Evolutionary conservation across 1,140 invertebrate species (phyloP).

Genomic region (Cydia amplana): DNA sequence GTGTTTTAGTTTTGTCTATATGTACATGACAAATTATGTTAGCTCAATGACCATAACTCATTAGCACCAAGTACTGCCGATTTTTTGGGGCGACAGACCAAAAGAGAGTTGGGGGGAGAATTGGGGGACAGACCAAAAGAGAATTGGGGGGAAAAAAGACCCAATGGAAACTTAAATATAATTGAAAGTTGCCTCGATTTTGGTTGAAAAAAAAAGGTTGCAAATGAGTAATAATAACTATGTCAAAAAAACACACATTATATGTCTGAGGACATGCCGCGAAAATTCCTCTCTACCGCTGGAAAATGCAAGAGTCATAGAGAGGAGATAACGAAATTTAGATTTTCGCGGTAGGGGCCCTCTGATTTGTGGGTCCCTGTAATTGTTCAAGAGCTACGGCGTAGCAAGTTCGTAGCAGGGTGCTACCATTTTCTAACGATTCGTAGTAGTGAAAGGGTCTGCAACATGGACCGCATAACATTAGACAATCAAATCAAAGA

Average conservation of each 20-base stretch:
- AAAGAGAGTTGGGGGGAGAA: too few species aligned
- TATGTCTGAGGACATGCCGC: too few species aligned
- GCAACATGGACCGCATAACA: neutral
- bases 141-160: too few species aligned
- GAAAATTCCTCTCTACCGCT: too few species aligned
- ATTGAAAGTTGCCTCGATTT: too few species aligned
- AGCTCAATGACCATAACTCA: neutral
- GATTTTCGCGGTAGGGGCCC: too few species aligned
- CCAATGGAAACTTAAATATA: too few species aligned
- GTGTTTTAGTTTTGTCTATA: constrained; percentile 18
- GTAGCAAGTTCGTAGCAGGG: constrained; percentile 16
- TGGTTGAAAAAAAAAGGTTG: too few species aligned
- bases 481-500: neutral
- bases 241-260: too few species aligned
- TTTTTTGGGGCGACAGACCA: neutral
- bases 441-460: constrained; percentile 11
- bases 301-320: too few species aligned
- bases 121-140: neutral
- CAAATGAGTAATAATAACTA: too few species aligned
- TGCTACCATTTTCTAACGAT: neutral
- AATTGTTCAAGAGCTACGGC: constrained; percentile 9
- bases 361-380: neutral
- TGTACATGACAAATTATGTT: neutral
- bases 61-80: neutral
- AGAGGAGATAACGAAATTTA: too few species aligned